Conservation (phyloP, 2,888 invertebrate genomes). For the Pterostichus madidus region DNA sequence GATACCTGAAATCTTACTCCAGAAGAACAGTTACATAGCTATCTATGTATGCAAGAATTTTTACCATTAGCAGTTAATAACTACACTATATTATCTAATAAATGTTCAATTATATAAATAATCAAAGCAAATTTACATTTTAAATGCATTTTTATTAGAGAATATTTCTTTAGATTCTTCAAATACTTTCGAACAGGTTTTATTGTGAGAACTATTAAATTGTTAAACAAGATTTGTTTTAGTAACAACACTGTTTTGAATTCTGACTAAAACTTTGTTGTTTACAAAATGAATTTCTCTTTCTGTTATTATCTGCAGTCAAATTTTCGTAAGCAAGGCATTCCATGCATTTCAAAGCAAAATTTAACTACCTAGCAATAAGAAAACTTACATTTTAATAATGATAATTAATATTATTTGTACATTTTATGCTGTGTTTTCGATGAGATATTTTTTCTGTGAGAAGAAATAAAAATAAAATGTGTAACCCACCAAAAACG, state of each 20-base stretch:
- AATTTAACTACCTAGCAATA: no score
- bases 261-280: background rate
- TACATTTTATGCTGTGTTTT: no score
- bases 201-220: background rate
- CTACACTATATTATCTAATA: conserved; percentile 5
- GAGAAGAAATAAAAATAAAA: no score
- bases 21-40: conserved; percentile 22
- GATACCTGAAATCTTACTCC: conserved; percentile 21
- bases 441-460: no score
- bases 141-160: background rate
- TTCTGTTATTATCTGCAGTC: background rate
- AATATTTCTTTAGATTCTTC: background rate
- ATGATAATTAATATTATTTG: no score
- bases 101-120: background rate
- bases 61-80: conserved; percentile 22
- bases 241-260: no score
- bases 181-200: background rate
- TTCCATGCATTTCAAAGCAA: no score
- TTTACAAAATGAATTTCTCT: background rate
- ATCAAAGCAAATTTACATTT: background rate
- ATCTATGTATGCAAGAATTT: background rate
- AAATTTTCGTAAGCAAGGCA: no score
- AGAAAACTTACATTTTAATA: no score
- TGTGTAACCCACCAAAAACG: no score
- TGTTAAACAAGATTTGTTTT: background rate